phyloP scores from a whole-genome alignment of 2,888 invertebrate species.

The Panzeria rudis region DNA sequence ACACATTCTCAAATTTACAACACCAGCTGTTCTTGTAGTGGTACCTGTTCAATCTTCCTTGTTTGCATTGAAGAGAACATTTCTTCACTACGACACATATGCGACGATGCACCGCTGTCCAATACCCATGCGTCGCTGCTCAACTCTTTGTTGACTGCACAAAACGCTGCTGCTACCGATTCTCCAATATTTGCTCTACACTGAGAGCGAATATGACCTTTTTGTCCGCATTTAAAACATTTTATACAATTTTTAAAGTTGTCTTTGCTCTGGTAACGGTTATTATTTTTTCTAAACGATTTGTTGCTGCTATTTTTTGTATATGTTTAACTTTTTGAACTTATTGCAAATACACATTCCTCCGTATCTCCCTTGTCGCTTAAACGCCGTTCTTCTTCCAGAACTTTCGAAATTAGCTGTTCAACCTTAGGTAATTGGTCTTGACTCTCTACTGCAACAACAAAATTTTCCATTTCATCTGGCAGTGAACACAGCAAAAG shows the following conservation, averaged over 20 bases:
- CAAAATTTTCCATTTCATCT: constrained; percentile 6
- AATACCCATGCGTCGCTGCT: constrained; percentile 7
- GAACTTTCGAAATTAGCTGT: constrained; percentile 3
- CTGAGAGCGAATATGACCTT: constrained; percentile 63
- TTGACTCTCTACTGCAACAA: constrained; percentile 66
- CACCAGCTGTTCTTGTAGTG: too few relatives aligned
- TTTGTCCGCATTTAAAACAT: constrained; percentile 67
- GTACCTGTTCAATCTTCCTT: too few relatives aligned
- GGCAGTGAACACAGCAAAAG: constrained; percentile 2
- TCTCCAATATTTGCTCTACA: constrained; percentile 43
- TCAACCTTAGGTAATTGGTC: background rate
- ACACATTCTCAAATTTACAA: too few relatives aligned
- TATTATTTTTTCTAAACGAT: background rate
- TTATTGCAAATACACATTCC: background rate
- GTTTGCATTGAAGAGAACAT: constrained; percentile 25
- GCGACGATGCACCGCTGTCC: constrained; percentile 52
- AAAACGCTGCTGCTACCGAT: too few relatives aligned
- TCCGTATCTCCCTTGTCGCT: background rate
- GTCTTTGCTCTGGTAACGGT: constrained; percentile 6
- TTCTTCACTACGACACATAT: constrained; percentile 41
- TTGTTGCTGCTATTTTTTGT: background rate
- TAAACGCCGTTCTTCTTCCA: background rate
- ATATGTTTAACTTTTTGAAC: background rate
- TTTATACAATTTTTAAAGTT: constrained; percentile 51
- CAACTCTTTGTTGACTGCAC: constrained; percentile 5